These are phyloP conservation scores for Synchiropus splendidus DNA, from an alignment of 2,113 vertebrate species.

Conservation along the genomic window DNA sequence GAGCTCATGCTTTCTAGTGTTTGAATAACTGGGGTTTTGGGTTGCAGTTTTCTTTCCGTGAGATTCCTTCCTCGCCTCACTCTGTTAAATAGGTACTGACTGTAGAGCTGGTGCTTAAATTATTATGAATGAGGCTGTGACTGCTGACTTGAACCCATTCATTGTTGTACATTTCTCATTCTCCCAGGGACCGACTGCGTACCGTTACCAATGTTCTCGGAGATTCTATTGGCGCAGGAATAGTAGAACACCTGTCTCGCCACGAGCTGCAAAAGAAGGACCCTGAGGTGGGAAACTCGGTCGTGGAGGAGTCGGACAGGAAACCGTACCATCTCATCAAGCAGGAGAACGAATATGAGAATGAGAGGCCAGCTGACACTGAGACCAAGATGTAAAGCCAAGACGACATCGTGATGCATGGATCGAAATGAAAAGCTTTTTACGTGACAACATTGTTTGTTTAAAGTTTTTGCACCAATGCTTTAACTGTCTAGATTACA, in stretches of 20 bases:
- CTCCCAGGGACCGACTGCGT: slow-evolving; percentile 82
- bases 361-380: slow-evolving; percentile 70
- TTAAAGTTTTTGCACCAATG: no score
- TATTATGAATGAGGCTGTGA: no score
- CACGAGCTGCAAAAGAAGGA: slow-evolving; percentile 79
- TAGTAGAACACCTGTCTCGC: slow-evolving; percentile 87
- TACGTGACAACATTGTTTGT: no score
- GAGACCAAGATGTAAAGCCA: slow-evolving; percentile 88
- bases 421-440: slow-evolving; percentile 4
- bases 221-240: slow-evolving; percentile 91
- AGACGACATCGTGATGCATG: background rate
- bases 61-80: no score
- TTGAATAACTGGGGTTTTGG: no score
- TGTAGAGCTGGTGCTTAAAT: no score
- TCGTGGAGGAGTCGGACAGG: slow-evolving; percentile 86
- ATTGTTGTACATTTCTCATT: slow-evolving; percentile 3
- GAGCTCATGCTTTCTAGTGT: no score
- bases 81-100: no score
- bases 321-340: slow-evolving; percentile 83
- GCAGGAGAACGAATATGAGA: slow-evolving; percentile 74
- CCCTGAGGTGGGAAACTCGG: slow-evolving; percentile 79
- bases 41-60: no score
- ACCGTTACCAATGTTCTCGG: slow-evolving; percentile 92
- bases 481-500: slow-evolving; percentile 5
- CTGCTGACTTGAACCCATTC: no score